Percentiles rank a stretch among this genome's conserved stretches.
Evolutionary conservation across 1,140 invertebrate genomes (phyloP).

Genomic region (Drosophila bipectinata): DNA sequence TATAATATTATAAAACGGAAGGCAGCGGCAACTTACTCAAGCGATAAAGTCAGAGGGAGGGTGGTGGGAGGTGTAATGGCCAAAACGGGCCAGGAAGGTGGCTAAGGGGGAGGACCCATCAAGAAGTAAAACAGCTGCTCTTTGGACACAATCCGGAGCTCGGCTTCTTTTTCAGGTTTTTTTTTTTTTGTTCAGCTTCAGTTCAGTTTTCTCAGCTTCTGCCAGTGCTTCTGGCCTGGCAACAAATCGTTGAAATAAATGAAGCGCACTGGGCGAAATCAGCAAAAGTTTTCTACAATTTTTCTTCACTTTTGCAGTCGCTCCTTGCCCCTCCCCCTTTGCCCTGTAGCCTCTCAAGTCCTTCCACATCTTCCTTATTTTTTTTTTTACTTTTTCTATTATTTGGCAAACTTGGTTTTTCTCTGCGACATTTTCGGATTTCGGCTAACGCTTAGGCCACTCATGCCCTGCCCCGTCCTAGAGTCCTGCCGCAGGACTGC

Average conservation of each 20-base stretch:
- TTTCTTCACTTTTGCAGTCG: conserved; percentile 75
- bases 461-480: not conserved
- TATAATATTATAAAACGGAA: conserved; percentile 81
- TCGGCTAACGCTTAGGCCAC: conserved; percentile 61
- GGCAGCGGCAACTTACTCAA: conserved; percentile 75
- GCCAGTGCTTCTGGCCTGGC: conserved; percentile 49
- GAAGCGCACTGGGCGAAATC: conserved; percentile 80
- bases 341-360: not conserved
- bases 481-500: not conserved
- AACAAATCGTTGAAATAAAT: conserved; percentile 82
- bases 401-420: conserved; percentile 18
- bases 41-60: conserved; percentile 71
- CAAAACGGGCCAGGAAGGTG: not conserved
- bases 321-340: not conserved
- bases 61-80: not conserved
- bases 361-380: conserved; percentile 21
- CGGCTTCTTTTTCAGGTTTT: conserved; percentile 11
- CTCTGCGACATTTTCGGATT: conserved; percentile 78
- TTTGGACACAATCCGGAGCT: conserved; percentile 64
- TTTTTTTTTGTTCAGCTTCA: not conserved
- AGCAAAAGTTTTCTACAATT: conserved; percentile 81
- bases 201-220: conserved; percentile 4
- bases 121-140: conserved; percentile 80
- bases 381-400: conserved; percentile 36
- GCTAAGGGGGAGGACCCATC: conserved; percentile 43